Conservation (phyloP, 2,888 invertebrate genomes). For the Apodemia hepburni region DNA sequence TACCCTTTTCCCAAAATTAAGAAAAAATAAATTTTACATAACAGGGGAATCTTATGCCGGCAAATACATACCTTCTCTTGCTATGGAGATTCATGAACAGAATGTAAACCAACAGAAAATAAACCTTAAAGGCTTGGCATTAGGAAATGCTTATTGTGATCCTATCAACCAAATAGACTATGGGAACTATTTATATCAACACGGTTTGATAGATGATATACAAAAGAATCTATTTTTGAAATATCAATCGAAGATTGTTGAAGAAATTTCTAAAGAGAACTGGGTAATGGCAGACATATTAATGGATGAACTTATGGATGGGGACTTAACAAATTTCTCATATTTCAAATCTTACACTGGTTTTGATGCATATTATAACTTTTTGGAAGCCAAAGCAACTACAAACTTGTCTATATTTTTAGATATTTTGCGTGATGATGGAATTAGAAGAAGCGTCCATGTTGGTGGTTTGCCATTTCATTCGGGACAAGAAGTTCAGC, state of each 20-base stretch:
- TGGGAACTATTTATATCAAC: slow-evolving; percentile 71
- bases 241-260: slow-evolving; percentile 76
- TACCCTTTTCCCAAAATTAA: slow-evolving; percentile 75
- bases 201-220: slow-evolving; percentile 77
- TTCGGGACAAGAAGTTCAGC: slow-evolving; percentile 66
- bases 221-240: slow-evolving; percentile 77
- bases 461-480: slow-evolving; percentile 81
- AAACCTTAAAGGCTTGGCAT: slow-evolving; percentile 75
- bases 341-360: slow-evolving; percentile 85
- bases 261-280: slow-evolving; percentile 80
- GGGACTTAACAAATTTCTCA: slow-evolving; percentile 50
- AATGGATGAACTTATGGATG: slow-evolving; percentile 84
- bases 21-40: slow-evolving; percentile 76
- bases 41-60: slow-evolving; percentile 84
- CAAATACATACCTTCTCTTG: slow-evolving; percentile 72
- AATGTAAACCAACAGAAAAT: slow-evolving; percentile 54
- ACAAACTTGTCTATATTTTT: slow-evolving; percentile 57
- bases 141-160: slow-evolving; percentile 76
- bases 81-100: slow-evolving; percentile 71
- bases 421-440: slow-evolving; percentile 50
- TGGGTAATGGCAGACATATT: slow-evolving; percentile 84
- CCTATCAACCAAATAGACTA: slow-evolving; percentile 73
- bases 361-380: slow-evolving; percentile 87
- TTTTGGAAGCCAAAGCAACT: slow-evolving; percentile 73
- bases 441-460: slow-evolving; percentile 77